Base-by-base conservation (phyloP, 2,888 invertebrate species). In the Iphiclides podalirius region DNA sequence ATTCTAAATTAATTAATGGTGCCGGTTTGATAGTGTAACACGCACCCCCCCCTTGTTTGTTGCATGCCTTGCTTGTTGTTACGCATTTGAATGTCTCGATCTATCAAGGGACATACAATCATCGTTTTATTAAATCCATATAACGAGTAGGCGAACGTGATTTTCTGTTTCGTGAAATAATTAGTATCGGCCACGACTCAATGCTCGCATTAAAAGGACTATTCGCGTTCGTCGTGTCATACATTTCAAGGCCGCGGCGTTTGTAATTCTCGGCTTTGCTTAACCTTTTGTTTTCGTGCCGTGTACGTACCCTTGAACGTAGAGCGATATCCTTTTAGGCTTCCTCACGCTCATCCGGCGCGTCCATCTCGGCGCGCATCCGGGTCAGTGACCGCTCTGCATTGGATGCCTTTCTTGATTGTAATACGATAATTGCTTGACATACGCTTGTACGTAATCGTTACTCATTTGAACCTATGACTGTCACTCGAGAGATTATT, bases 81-180 rank as follows among this genome's bases (percentile, higher is more conserved):
- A 67, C 54, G 55, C 53, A 61, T 66, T 66, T 65, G 60, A 63
- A 64, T 65, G 66, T 63, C 44, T 43, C 50, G 53, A 50, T 53
- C 59, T 60, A 61, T 55, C 59, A 62, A 53, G 50, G 48, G 15
- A 43, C 41, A 55, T 63, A 60, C 53, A 58, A 70, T 75, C 70
- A 70, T 69, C 63, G 54, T 65, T 76, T 47, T 45, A 53, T 55
- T 53, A 70, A 69, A 72, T 47, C 55, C 52, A 36, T 38, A 42
- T 42, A 31, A 48, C 40, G 13, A 47, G 23, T 39, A 28, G 36
- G 23, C 23, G 34, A 34, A 7, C n/a, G 14, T 20, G 9, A n/a
- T n/a, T n/a, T n/a, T n/a, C n/a, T n/a, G n/a, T n/a, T n/a, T n/a
- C n/a, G n/a, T n/a, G n/a, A n/a, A n/a, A n/a, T n/a, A n/a, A n/a